Evolutionary conservation across 2,797 vertebrate genomes (phyloP).

Genomic region (Melopsittacus undulatus): DNA sequence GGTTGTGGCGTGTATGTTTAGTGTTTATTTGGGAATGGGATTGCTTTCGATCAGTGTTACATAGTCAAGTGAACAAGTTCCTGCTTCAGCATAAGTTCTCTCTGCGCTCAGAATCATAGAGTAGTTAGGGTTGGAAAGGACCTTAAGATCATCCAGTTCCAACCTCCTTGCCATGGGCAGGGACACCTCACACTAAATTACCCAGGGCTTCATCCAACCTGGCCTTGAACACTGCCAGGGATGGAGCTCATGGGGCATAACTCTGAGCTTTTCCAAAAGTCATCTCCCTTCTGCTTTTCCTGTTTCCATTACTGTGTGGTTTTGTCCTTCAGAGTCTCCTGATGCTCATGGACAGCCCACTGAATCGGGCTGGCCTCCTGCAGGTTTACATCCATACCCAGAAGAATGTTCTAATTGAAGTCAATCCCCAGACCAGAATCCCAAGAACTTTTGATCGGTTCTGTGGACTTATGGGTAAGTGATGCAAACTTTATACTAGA

Average conservation of each 20-base stretch:
- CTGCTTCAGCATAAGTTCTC: rapidly evolving
- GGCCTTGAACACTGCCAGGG: too few species aligned
- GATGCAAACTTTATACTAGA: neutral
- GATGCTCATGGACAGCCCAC: conserved; percentile 97
- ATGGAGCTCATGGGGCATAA: neutral
- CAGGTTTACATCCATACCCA: conserved; percentile 96
- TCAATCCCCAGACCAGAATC: conserved; percentile 96
- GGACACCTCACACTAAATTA: too few species aligned
- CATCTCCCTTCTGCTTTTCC: too few species aligned
- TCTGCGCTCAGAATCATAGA: neutral
- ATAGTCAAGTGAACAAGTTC: rapidly evolving
- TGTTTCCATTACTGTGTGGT: rapidly evolving
- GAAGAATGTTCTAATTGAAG: conserved; percentile 93
- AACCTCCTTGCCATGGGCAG: too few species aligned
- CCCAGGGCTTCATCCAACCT: too few species aligned
- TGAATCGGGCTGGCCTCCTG: conserved; percentile 93
- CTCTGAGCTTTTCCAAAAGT: rapidly evolving
- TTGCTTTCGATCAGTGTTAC: rapidly evolving
- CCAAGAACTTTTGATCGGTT: conserved; percentile 95
- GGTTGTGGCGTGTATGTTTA: rapidly evolving
- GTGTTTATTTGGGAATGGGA: rapidly evolving
- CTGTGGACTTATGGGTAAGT: conserved; percentile 96
- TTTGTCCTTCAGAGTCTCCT: conserved; percentile 79
- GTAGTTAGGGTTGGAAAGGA: too few species aligned
- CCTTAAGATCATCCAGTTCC: too few species aligned